phyloP scores from a whole-genome alignment of 2,888 invertebrate genomes.

The Ypsolopha scabrella region DNA sequence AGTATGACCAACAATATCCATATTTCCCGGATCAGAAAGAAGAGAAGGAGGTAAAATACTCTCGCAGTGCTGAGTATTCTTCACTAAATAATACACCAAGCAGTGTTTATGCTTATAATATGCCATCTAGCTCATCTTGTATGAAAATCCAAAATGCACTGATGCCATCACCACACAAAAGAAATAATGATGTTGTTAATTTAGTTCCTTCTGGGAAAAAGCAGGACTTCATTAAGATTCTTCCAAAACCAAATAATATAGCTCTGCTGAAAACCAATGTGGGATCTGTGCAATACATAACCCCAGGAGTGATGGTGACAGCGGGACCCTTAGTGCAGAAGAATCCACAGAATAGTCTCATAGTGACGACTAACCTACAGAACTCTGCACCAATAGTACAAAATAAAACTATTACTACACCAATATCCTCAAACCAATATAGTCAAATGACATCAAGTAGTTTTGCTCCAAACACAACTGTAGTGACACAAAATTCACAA shows the following conservation, averaged over 20 bases:
- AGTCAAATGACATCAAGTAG: conserved; percentile 33
- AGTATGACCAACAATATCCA: conserved; percentile 43
- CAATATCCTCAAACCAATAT: conserved; percentile 33
- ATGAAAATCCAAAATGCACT: conserved; percentile 29
- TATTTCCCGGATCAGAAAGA: conserved; percentile 49
- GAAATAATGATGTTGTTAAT: conserved; percentile 39
- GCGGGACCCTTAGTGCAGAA: conserved; percentile 54
- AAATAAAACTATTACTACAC: conserved; percentile 29
- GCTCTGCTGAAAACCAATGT: conserved; percentile 44
- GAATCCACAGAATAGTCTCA: conserved; percentile 53
- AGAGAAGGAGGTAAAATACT: conserved; percentile 55
- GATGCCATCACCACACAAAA: conserved; percentile 27
- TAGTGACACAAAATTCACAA: conserved; percentile 59
- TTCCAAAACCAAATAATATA: conserved; percentile 42
- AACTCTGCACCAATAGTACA: conserved; percentile 32
- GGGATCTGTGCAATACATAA: conserved; percentile 44
- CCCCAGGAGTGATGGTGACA: conserved; percentile 39
- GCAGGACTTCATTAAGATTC: conserved; percentile 5
- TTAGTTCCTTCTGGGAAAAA: conserved; percentile 23
- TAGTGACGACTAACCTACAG: conserved; percentile 43
- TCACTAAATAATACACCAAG: conserved; percentile 29
- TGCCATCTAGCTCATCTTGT: conserved; percentile 27
- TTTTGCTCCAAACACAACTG: conserved; percentile 51
- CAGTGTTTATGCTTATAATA: conserved; percentile 34
- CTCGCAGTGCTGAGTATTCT: conserved; percentile 52